A percentile compares a stretch with the other conserved stretches of the same genome.
These are phyloP conservation scores for Pachycephala philippinensis DNA, from an alignment of 2,113 vertebrate species.

Conservation along the genomic window DNA sequence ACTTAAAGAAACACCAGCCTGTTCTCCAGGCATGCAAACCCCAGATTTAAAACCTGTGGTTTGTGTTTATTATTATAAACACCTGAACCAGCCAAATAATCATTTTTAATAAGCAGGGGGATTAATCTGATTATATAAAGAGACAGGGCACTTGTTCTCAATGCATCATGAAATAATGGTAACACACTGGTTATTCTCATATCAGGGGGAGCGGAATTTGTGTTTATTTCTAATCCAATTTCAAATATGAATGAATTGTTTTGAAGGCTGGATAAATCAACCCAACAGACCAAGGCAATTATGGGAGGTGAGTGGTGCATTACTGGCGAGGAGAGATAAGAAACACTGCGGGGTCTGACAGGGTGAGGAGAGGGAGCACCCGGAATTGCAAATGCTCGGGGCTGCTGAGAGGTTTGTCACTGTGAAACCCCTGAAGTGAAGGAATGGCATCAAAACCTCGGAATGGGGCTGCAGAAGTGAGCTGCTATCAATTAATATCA, in stretches of 20 bases:
- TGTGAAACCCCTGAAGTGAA: background rate
- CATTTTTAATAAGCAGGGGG: background rate
- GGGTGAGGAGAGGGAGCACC: background rate
- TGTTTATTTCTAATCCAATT: conserved; percentile 23
- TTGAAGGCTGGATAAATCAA: conserved; percentile 22
- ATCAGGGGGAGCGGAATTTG: background rate
- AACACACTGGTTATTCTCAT: background rate
- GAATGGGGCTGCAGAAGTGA: background rate
- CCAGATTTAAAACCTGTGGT: background rate
- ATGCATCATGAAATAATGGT: background rate
- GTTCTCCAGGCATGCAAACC: background rate
- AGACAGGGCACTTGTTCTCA: background rate
- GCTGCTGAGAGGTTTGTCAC: background rate
- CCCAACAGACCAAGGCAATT: background rate
- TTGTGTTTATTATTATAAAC: background rate
- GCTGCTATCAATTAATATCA: background rate
- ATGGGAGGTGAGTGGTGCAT: background rate
- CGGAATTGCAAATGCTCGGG: fast-evolving
- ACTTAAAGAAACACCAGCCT: background rate
- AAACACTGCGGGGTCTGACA: background rate
- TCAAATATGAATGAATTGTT: conserved; percentile 25
- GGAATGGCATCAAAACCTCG: background rate
- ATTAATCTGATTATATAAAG: background rate
- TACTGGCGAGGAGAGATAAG: conserved; percentile 29
- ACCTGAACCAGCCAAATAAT: background rate